These are phyloP conservation scores for Caenorhabditis latens DNA, from an alignment of 1,140 invertebrate genomes.

Conservation along the genomic window DNA sequence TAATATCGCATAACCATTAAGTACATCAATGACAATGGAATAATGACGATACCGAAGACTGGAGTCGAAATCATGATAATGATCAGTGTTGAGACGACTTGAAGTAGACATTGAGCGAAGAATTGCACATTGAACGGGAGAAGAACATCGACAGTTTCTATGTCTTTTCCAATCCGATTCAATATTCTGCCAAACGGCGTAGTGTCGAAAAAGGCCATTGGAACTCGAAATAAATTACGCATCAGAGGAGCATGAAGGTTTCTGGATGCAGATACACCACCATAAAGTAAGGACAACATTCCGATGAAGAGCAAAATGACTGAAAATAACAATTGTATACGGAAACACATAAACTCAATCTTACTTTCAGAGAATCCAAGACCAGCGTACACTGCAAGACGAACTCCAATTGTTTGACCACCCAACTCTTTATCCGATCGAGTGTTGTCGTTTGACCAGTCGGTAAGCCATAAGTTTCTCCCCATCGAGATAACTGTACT, in stretches of 20 bases:
- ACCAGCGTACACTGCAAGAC: constrained; percentile 73
- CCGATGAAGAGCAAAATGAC: constrained; percentile 70
- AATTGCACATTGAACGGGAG: constrained; percentile 80
- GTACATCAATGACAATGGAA: constrained; percentile 89
- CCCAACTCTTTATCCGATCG: constrained; percentile 3
- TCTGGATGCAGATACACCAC: constrained; percentile 82
- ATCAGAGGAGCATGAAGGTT: constrained; percentile 86
- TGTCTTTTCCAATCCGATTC: constrained; percentile 82
- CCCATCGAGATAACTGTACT: constrained; percentile 73
- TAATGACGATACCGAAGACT: constrained; percentile 85
- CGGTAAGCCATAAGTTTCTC: constrained; percentile 76
- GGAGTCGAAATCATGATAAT: constrained; percentile 91
- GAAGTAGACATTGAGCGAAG: constrained; percentile 75
- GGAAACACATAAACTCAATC: background rate
- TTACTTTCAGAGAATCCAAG: constrained; percentile 74
- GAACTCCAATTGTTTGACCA: constrained; percentile 63
- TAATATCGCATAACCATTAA: constrained; percentile 92
- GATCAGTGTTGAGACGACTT: constrained; percentile 82
- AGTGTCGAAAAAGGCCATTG: constrained; percentile 82
- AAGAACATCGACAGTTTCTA: constrained; percentile 79
- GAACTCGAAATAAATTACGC: constrained; percentile 83
- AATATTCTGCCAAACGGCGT: constrained; percentile 84
- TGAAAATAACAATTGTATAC: constrained; percentile 49
- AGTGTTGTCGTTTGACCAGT: constrained; percentile 73
- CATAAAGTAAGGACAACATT: constrained; percentile 72